Evolutionary conservation across 2,797 vertebrate species (phyloP).

Genomic region (Sebastes nivosus): DNA sequence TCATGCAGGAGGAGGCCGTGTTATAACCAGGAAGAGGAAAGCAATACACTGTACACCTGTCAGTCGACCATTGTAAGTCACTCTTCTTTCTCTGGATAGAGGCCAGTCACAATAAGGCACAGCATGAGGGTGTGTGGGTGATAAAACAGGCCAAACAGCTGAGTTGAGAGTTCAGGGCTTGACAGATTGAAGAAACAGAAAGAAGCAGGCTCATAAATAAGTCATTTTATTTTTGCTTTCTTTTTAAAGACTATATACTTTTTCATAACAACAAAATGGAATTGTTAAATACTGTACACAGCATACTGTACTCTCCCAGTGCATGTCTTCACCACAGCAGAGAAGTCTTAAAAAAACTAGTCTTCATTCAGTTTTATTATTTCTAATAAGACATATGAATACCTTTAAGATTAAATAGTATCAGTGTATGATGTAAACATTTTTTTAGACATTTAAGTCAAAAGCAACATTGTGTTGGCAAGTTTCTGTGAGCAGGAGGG

Average conservation of each 20-base stretch:
- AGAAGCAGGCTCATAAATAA: slow-evolving; percentile 91
- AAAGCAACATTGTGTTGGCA: slow-evolving; percentile 72
- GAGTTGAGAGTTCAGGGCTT: slow-evolving; percentile 66
- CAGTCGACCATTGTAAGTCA: slow-evolving; percentile 64
- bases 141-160: slow-evolving; percentile 84
- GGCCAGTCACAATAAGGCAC: slow-evolving; percentile 80
- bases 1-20: slow-evolving; percentile 33
- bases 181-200: slow-evolving; percentile 66
- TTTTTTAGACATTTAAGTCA: slow-evolving; percentile 79
- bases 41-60: slow-evolving; percentile 58
- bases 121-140: slow-evolving; percentile 80
- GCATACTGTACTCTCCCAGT: slow-evolving; percentile 92
- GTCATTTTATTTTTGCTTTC: slow-evolving; percentile 89
- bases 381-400: slow-evolving; percentile 86
- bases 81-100: slow-evolving; percentile 79
- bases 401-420: slow-evolving; percentile 92
- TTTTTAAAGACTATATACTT: slow-evolving; percentile 86
- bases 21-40: slow-evolving; percentile 75
- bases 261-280: slow-evolving; percentile 89
- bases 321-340: slow-evolving; percentile 91
- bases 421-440: slow-evolving; percentile 94
- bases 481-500: slow-evolving; percentile 60
- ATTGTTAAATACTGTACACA: slow-evolving; percentile 97
- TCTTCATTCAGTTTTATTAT: slow-evolving; percentile 92
- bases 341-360: slow-evolving; percentile 83